Base-by-base conservation (phyloP, 2,113 vertebrate genomes). In the Caretta caretta region DNA sequence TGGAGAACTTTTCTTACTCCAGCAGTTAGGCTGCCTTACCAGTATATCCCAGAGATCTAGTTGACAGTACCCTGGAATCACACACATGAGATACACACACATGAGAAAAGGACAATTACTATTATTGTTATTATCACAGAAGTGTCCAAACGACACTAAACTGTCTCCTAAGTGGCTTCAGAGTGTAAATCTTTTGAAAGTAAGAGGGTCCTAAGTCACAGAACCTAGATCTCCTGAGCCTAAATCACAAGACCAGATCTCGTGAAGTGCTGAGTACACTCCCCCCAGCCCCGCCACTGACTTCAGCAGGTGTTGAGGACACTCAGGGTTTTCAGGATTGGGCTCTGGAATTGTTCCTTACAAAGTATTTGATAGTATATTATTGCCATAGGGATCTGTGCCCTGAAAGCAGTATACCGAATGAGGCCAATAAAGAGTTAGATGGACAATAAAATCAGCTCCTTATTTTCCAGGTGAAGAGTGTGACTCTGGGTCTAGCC, bases 1-100 rank as follows among this genome's bases (percentile, higher is more conserved):
- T 54, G 76, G 17, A 80, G 78, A 19, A 3, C 0, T 0, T 0
- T 3, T 25, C 22, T 62, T 62, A 62, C 27, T 62, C 27, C 6
- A 35, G 31, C 29, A 35, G 31, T 69, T 69, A 38, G 8, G 35
- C 53, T 79, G 83, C 48, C n/a, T 11, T 6, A 20, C 51, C 31
- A 69, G 83, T 0, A 0, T 20, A 57, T 27, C 62, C 35, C n/a
- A 2, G 38, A 80, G 8, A 65, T 17, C 38, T 50, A n/a, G 27
- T 65, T 79, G 91, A 59, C 0, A 57, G 27, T 17, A 42, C 17
- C 38, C 6, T 57, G 81, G n/a, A 42, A 16, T 42, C 35, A 51
- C 22, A 54, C 20, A 53, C 5, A 12, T 5, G 65, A 53, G 5
- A 27, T 49, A 48, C 84, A n/a, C n/a, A n/a, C n/a, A n/a, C n/a